phyloP scores from a whole-genome alignment of 2,113 vertebrate genomes.

The Ornithorhynchus anatinus region DNA sequence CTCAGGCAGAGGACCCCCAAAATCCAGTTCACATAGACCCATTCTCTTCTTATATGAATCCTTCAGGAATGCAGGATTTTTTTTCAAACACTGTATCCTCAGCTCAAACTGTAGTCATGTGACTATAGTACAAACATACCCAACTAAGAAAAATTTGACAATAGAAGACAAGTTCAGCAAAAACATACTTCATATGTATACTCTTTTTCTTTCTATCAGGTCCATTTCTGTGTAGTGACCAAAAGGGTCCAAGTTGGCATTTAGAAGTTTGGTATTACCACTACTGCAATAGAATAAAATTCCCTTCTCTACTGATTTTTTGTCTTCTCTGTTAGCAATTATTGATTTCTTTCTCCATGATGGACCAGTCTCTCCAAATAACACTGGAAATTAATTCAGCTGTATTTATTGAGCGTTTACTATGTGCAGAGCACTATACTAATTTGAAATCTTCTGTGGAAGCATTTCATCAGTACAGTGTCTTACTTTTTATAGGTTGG shows the following conservation, averaged over 20 bases:
- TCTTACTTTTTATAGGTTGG: not conserved
- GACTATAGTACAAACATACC: not conserved
- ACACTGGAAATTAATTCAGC: too few species aligned
- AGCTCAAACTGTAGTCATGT: not conserved
- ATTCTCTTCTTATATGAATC: not conserved
- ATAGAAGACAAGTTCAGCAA: not conserved
- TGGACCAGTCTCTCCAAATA: not conserved
- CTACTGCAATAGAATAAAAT: not conserved
- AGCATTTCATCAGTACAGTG: not conserved
- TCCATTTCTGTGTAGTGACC: not conserved
- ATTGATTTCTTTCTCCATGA: not conserved
- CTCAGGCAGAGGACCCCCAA: not conserved
- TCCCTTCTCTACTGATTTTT: not conserved
- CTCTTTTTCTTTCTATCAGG: not conserved
- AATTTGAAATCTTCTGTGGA: not conserved
- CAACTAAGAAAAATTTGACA: not conserved
- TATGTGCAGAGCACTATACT: too few species aligned
- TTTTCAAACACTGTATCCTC: not conserved
- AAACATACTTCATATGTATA: not conserved
- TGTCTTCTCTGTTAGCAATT: not conserved
- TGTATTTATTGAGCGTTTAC: too few species aligned
- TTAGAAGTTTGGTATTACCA: slow-evolving; percentile 3
- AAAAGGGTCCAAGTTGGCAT: not conserved
- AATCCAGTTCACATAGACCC: not conserved
- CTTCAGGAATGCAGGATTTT: rapidly evolving